phyloP scores from a whole-genome alignment of 2,888 invertebrate species.

The Taenaris catops region DNA sequence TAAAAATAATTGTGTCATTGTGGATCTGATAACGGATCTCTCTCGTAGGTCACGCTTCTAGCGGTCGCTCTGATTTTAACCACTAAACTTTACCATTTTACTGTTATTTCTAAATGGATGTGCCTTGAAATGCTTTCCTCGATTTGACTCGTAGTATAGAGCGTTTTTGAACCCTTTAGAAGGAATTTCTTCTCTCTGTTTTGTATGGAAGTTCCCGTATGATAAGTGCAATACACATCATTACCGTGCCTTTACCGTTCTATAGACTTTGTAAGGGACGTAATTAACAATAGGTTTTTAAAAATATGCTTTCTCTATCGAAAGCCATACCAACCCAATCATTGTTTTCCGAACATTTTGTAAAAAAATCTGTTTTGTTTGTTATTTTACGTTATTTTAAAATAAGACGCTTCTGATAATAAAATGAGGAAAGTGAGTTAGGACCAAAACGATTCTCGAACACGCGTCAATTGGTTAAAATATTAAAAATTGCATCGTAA shows the following conservation, averaged over 20 bases:
- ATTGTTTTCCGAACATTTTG: constrained; percentile 65
- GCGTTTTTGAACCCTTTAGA: constrained; percentile 74
- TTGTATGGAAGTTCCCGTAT: constrained; percentile 62
- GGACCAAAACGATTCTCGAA: constrained; percentile 55
- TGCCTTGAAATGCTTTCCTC: constrained; percentile 78
- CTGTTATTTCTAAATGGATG: constrained; percentile 78
- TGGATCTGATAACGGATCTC: constrained; percentile 26
- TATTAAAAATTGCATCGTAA: constrained; percentile 49
- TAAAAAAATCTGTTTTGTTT: constrained; percentile 53
- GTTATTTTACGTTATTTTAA: constrained; percentile 37
- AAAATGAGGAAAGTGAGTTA: constrained; percentile 52
- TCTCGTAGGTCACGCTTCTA: constrained; percentile 62
- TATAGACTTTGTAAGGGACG: constrained; percentile 79
- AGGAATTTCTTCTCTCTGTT: constrained; percentile 71
- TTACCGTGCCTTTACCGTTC: constrained; percentile 79
- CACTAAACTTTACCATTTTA: constrained; percentile 46
- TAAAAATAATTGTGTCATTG: constrained; percentile 29
- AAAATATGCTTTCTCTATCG: constrained; percentile 50
- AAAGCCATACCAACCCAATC: constrained; percentile 46
- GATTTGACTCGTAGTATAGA: constrained; percentile 72
- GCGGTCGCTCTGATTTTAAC: constrained; percentile 59
- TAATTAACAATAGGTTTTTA: constrained; percentile 76
- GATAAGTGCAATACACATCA: constrained; percentile 77
- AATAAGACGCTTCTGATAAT: constrained; percentile 41
- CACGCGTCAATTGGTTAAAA: constrained; percentile 60